phyloP scores from a whole-genome alignment of 2,888 invertebrate species.

The Phragmatobia fuliginosa region DNA sequence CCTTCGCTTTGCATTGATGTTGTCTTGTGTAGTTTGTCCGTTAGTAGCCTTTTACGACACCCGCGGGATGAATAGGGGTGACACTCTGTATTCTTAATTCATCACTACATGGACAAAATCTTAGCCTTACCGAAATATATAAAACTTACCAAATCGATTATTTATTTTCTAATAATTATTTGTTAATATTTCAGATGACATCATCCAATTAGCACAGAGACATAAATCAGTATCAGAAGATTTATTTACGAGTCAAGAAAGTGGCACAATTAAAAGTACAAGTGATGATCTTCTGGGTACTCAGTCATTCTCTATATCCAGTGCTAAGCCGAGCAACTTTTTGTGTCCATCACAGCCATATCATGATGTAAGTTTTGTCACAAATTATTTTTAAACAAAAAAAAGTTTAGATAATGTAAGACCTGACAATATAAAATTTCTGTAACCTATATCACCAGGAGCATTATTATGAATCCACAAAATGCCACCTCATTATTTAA shows the following conservation, averaged over 20 bases:
- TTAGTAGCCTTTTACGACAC: too few species aligned
- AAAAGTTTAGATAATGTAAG: too few species aligned
- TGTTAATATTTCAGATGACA: conserved; percentile 67
- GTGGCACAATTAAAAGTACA: conserved; percentile 32
- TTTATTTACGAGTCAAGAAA: conserved; percentile 71
- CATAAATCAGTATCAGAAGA: conserved; percentile 69
- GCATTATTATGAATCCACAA: too few species aligned
- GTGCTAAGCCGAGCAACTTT: conserved; percentile 47
- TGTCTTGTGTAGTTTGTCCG: too few species aligned
- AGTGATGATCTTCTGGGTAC: conserved; percentile 62
- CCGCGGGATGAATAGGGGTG: too few species aligned
- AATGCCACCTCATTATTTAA: too few species aligned
- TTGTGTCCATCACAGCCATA: conserved; percentile 45
- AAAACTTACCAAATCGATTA: not conserved
- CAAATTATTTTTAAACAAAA: not conserved
- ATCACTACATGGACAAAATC: too few species aligned
- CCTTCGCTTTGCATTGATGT: too few species aligned
- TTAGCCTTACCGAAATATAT: too few species aligned
- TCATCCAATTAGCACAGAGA: conserved; percentile 71
- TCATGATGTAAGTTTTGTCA: conserved; percentile 63
- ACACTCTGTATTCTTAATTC: too few species aligned
- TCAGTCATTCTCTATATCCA: conserved; percentile 72
- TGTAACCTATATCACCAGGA: too few species aligned
- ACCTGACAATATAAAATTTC: too few species aligned
- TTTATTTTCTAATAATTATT: not conserved